Evolutionary conservation across 2,888 invertebrate genomes (phyloP).

Genomic region (Furcula furcula): DNA sequence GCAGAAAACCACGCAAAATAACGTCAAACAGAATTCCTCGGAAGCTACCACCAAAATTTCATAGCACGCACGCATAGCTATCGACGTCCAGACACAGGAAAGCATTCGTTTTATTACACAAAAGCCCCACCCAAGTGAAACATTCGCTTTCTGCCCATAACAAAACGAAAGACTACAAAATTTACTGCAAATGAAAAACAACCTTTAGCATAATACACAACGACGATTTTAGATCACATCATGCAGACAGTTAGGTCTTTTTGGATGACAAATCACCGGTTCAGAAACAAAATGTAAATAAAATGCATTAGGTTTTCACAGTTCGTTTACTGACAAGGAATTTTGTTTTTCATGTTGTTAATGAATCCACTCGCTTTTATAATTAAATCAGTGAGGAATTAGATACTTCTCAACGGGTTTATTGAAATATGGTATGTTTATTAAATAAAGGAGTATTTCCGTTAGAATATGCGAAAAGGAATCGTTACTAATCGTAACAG

Average conservation of each 20-base stretch:
- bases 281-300: constrained; percentile 60
- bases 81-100: constrained; percentile 59
- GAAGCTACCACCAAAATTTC: constrained; percentile 33
- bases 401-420: constrained; percentile 8
- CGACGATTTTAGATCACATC: constrained; percentile 24
- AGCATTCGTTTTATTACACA: constrained; percentile 67
- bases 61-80: constrained; percentile 47
- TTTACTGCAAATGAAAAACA: constrained; percentile 21
- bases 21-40: constrained; percentile 19
- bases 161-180: constrained; percentile 33
- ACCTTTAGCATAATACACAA: constrained; percentile 27
- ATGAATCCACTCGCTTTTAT: constrained; percentile 31
- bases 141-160: constrained; percentile 38
- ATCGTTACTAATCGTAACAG: too few relatives aligned
- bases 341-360: constrained; percentile 39
- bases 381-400: constrained; percentile 21
- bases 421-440: too few relatives aligned
- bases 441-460: too few relatives aligned
- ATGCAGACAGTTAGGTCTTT: constrained; percentile 25
- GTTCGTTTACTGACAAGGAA: constrained; percentile 50
- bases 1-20: constrained; percentile 8
- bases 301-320: constrained; percentile 67
- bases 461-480: too few relatives aligned
- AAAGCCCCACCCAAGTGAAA: constrained; percentile 60
- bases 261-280: constrained; percentile 13